Base-by-base conservation (phyloP, 2,888 invertebrate species). In the Hofmannophila pseudospretella region DNA sequence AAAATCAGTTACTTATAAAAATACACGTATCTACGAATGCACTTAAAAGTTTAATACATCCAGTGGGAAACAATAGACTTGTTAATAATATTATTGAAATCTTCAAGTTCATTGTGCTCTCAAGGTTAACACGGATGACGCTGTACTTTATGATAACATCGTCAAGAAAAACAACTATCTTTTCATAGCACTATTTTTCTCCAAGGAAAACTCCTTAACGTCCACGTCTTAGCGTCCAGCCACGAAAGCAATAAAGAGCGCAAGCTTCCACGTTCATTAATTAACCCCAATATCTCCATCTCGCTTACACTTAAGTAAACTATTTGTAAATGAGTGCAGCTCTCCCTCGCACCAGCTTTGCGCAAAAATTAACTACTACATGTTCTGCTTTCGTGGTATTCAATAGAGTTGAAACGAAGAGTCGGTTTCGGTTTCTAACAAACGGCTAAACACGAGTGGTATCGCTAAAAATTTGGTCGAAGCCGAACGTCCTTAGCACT, bases 201-300 rank as follows among this genome's bases (percentile, higher is more conserved):
- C 57, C 60, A 64, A 72, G 81, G 78, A 86, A 84, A 81, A 77
- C 84, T 78, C 77, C 80, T 80, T 77, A 75, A 70, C 77, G 76
- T 63, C 74, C 72, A 77, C 77, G 81, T 80, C 82, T 84, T 76
- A 81, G 74, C 81, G 77, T 78, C 81, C 80, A 81, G 82, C 81
- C 77, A 84, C 77, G 78, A 82, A 85, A 82, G 86, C 84, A 86
- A 86, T 86, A 86, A 86, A 86, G 86, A 85, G 81, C 84, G 82
- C 88, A 81, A 78, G 81, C 87, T 86, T 88, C 86, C 76, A 85
- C 88, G 82, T 88, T 87, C 88, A 88, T 88, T 88, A 88, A 88
- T 88, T 88, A 88, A 86, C 86, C 79, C 79, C 78, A 58, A 63
- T 67, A 56, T 54, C 47, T 39, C 73, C 60, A 41, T 86, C 88